Evolutionary conservation across 2,888 invertebrate genomes (phyloP).

Genomic region (Emmelina monodactyla): DNA sequence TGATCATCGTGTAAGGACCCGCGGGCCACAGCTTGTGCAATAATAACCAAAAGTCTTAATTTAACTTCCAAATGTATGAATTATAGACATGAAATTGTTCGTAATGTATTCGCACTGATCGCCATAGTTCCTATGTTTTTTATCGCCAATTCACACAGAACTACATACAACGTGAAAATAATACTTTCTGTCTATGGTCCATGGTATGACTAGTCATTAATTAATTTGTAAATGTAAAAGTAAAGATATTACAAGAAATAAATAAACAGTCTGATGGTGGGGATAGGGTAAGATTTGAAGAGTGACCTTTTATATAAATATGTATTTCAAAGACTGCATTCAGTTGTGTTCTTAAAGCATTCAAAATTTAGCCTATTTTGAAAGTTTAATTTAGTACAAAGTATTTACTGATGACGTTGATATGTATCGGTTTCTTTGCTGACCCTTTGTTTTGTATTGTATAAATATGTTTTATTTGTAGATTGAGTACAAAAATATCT

Average conservation of each 20-base stretch:
- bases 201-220: conserved; percentile 62
- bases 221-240: conserved; percentile 44
- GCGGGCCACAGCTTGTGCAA: no score
- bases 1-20: no score
- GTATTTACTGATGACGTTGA: no score
- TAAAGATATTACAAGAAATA: conserved; percentile 41
- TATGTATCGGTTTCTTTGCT: no score
- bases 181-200: conserved; percentile 44
- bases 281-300: conserved; percentile 27
- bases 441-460: no score
- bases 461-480: no score
- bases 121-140: conserved; percentile 62
- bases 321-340: conserved; percentile 17
- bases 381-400: no score
- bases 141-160: conserved; percentile 13
- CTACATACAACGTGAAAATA: conserved; percentile 19
- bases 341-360: neutral
- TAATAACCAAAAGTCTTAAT: no score
- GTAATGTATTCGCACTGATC: conserved; percentile 52
- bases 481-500: no score
- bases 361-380: no score
- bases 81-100: no score
- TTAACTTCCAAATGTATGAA: no score
- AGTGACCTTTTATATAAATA: neutral
- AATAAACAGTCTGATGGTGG: conserved; percentile 32